Percentiles rank a stretch among this genome's conserved stretches.
phyloP scores from a whole-genome alignment of 2,888 invertebrate genomes.

The Harpagoxenus sublaevis region DNA sequence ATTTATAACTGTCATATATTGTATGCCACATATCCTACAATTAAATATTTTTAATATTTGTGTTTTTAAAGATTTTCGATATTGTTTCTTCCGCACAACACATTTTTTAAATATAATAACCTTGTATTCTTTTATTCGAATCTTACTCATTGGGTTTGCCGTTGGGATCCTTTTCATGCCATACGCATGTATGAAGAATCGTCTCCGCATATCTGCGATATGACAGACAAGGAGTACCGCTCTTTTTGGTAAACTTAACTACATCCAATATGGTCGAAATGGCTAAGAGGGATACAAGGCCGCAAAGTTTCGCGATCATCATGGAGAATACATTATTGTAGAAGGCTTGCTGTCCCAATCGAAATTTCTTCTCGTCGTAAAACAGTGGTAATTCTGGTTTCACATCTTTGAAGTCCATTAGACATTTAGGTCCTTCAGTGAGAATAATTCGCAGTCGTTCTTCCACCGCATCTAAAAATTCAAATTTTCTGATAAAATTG shows the following conservation, averaged over 20 bases:
- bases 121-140: background rate
- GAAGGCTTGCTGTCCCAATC: slow-evolving; percentile 91
- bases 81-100: background rate
- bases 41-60: slow-evolving; percentile 15
- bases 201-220: slow-evolving; percentile 94
- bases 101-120: background rate
- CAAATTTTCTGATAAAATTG: background rate
- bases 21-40: background rate
- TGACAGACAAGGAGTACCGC: slow-evolving; percentile 89
- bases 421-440: slow-evolving; percentile 76
- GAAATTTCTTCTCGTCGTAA: slow-evolving; percentile 90
- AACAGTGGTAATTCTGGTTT: slow-evolving; percentile 89
- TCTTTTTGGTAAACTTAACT: slow-evolving; percentile 91
- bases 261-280: slow-evolving; percentile 92
- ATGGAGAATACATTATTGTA: slow-evolving; percentile 90
- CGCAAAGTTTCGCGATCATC: slow-evolving; percentile 91
- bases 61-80: background rate
- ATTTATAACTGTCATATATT: background rate
- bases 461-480: slow-evolving; percentile 75
- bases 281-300: slow-evolving; percentile 91
- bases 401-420: slow-evolving; percentile 74
- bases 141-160: slow-evolving; percentile 74
- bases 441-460: slow-evolving; percentile 76
- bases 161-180: slow-evolving; percentile 91
- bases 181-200: slow-evolving; percentile 91